Evolutionary conservation across 2,888 invertebrate species (phyloP).

Genomic region (Lasius fuliginosus): DNA sequence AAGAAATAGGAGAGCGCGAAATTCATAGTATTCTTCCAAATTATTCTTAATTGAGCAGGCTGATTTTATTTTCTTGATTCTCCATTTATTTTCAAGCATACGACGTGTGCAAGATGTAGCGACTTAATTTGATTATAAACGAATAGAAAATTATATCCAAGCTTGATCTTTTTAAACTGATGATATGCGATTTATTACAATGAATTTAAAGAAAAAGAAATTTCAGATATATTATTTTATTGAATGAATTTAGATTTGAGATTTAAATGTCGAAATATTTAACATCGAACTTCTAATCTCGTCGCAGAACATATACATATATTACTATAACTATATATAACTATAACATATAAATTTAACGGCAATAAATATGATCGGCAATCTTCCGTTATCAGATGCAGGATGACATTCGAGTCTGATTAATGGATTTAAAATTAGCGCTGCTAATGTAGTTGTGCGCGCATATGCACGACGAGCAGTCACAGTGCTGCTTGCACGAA

Average conservation of each 20-base stretch:
- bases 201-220: neutral
- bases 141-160: neutral
- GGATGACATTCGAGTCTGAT: slow-evolving; percentile 26
- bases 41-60: neutral
- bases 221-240: neutral
- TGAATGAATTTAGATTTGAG: neutral
- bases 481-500: slow-evolving; percentile 6
- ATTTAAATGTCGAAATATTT: slow-evolving; percentile 3
- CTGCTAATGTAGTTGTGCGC: slow-evolving; percentile 1
- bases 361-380: neutral
- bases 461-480: neutral
- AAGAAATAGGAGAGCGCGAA: neutral
- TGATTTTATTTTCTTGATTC: neutral
- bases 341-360: neutral
- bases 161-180: neutral
- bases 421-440: slow-evolving; percentile 30
- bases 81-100: neutral
- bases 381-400: neutral
- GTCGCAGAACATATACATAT: neutral
- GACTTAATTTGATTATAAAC: neutral
- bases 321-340: no score
- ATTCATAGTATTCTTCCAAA: neutral
- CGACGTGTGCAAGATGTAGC: neutral
- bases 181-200: neutral
- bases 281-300: neutral